phyloP scores from a whole-genome alignment of 2,113 vertebrate genomes.

The Cryptomyrus ogoouensis region DNA sequence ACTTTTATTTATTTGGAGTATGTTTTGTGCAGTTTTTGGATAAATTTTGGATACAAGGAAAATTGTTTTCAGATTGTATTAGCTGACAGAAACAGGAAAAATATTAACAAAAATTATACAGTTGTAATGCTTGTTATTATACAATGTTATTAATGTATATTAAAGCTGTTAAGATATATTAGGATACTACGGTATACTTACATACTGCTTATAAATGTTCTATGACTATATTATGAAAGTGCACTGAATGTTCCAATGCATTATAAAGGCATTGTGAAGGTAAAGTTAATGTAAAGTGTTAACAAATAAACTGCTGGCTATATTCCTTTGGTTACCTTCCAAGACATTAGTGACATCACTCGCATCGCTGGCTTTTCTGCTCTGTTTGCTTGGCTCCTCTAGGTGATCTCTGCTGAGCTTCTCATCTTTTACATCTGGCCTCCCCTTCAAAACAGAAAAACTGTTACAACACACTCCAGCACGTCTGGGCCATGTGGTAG shows the following conservation, averaged over 20 bases:
- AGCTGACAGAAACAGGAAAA: neutral
- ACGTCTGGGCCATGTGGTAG: neutral
- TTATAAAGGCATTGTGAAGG: neutral
- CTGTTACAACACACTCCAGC: neutral
- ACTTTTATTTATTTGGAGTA: neutral
- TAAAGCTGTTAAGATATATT: neutral
- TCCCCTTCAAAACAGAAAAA: slow-evolving; percentile 34
- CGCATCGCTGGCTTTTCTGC: slow-evolving; percentile 54
- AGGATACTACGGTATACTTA: neutral
- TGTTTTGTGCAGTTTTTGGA: neutral
- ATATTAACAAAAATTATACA: neutral
- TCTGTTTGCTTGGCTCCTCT: slow-evolving; percentile 50
- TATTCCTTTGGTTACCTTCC: slow-evolving; percentile 58
- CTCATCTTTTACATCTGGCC: neutral
- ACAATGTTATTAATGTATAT: neutral
- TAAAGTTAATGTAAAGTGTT: neutral
- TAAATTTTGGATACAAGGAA: neutral
- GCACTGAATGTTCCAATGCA: neutral
- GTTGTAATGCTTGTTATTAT: neutral
- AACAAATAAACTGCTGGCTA: neutral
- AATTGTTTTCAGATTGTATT: neutral
- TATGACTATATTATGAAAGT: neutral
- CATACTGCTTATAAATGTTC: neutral
- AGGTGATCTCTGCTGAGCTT: slow-evolving; percentile 30
- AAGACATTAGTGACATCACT: slow-evolving; percentile 57